A percentile compares a stretch with the other conserved stretches of the same genome.
These are phyloP conservation scores for Gymnopithys bicolor DNA, from an alignment of 2,797 vertebrate species.

Conservation along the genomic window DNA sequence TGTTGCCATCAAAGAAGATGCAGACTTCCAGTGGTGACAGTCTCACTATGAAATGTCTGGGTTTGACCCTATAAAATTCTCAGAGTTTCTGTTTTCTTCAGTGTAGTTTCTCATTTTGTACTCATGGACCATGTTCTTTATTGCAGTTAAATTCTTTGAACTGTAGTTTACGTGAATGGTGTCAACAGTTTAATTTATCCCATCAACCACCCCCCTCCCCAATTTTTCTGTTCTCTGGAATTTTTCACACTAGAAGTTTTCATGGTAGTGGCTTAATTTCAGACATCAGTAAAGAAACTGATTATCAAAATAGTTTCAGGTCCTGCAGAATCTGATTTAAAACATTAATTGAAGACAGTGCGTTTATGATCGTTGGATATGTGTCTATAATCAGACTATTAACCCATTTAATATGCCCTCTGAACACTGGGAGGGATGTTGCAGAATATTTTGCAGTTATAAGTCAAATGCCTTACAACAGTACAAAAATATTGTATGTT, in stretches of 20 bases:
- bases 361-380: background rate
- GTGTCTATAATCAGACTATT: background rate
- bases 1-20: background rate
- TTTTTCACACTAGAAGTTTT: background rate
- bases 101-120: background rate
- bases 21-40: background rate
- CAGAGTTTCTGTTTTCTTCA: background rate
- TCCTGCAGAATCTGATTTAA: background rate
- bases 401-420: background rate
- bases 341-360: background rate
- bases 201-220: background rate
- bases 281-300: background rate
- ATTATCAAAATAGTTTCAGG: background rate
- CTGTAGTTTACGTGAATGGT: background rate
- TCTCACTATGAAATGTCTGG: background rate
- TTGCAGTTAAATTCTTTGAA: background rate
- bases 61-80: background rate
- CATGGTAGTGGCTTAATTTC: background rate
- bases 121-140: fast-evolving
- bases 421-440: background rate
- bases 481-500: background rate
- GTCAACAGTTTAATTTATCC: background rate
- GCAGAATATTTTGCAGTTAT: background rate
- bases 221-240: background rate
- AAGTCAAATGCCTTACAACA: background rate